Evolutionary conservation across 2,797 vertebrate genomes (phyloP).

Genomic region (Takifugu ocellatus): DNA sequence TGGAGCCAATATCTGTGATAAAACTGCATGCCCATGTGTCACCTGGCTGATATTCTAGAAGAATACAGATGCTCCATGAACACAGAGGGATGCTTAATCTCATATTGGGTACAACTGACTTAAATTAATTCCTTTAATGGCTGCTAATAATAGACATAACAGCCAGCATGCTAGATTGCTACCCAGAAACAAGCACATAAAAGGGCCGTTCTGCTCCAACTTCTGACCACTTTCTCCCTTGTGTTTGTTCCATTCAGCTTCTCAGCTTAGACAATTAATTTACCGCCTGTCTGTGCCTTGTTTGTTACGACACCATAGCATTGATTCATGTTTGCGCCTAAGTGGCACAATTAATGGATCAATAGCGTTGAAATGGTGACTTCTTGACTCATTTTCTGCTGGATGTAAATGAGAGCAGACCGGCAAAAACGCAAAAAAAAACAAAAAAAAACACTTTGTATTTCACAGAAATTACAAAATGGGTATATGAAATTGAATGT

Average conservation of each 20-base stretch:
- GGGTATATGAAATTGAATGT: too few relatives aligned
- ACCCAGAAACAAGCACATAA: too few relatives aligned
- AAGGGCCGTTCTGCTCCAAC: neutral
- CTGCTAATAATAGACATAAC: too few relatives aligned
- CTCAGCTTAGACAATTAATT: constrained; percentile 63
- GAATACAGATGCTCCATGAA: constrained; percentile 9
- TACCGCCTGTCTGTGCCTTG: constrained; percentile 39
- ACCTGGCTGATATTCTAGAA: constrained; percentile 5
- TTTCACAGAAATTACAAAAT: too few relatives aligned
- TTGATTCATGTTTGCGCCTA: constrained; percentile 73
- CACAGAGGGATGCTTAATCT: too few relatives aligned
- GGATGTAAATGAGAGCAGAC: constrained; percentile 48
- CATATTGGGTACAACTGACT: too few relatives aligned
- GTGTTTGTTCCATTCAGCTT: constrained; percentile 39
- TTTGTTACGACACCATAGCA: constrained; percentile 58
- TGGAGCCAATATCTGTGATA: constrained; percentile 3
- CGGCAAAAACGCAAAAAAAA: constrained; percentile 14
- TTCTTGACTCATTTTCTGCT: constrained; percentile 59
- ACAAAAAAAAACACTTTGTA: constrained; percentile 10
- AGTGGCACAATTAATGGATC: constrained; percentile 71
- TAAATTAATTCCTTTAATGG: too few relatives aligned
- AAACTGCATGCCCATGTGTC: neutral
- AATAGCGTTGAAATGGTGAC: constrained; percentile 56
- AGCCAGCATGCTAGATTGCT: too few relatives aligned
- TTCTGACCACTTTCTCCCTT: constrained; percentile 27